These are phyloP conservation scores for Crocallis elinguaria DNA, from an alignment of 2,888 invertebrate species.

Conservation along the genomic window DNA sequence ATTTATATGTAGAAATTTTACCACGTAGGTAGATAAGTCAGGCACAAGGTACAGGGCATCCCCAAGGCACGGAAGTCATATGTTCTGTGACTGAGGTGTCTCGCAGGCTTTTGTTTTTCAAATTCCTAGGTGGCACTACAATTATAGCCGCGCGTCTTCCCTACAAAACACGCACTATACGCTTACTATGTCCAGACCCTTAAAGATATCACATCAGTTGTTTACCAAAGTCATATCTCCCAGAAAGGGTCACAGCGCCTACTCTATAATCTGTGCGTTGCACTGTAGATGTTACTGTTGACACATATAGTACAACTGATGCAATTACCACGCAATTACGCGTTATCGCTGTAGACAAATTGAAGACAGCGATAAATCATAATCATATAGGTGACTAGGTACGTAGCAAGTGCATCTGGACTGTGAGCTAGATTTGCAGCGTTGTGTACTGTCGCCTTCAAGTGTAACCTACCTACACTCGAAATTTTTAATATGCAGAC, in stretches of 20 bases:
- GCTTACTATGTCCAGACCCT: neutral
- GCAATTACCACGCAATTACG: slow-evolving; percentile 8
- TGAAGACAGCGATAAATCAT: slow-evolving; percentile 1
- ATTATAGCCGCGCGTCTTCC: no score
- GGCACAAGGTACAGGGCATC: no score
- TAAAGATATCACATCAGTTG: slow-evolving; percentile 2
- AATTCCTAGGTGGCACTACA: no score
- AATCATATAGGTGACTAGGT: neutral
- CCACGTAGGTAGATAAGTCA: no score
- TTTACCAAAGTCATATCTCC: slow-evolving; percentile 16
- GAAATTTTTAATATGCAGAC: no score
- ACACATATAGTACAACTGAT: slow-evolving; percentile 1
- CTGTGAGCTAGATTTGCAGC: neutral
- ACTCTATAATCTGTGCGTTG: neutral
- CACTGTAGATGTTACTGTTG: neutral
- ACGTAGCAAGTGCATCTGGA: no score
- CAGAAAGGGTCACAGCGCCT: slow-evolving; percentile 1
- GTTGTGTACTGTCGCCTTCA: neutral
- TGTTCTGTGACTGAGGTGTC: no score
- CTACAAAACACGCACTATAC: no score
- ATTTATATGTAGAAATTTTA: no score
- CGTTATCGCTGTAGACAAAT: slow-evolving; percentile 34
- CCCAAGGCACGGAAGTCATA: no score
- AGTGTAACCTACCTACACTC: no score
- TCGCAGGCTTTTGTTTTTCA: no score